phyloP scores from a whole-genome alignment of 2,888 invertebrate genomes.

The Agriopis aurantiaria region DNA sequence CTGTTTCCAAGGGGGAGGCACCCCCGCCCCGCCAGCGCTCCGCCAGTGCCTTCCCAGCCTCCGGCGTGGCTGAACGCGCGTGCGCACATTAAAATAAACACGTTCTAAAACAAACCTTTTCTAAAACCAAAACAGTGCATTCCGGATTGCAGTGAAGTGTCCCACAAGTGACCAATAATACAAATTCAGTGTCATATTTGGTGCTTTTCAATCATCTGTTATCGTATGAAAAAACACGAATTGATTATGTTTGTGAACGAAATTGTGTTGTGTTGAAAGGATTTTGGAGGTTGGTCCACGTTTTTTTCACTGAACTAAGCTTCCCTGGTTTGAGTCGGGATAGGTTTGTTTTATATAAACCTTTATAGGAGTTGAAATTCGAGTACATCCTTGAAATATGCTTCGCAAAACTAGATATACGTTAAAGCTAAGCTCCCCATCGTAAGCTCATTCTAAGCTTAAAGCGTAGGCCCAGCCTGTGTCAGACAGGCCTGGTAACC shows the following conservation, averaged over 20 bases:
- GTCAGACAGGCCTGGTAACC: conserved; percentile 1
- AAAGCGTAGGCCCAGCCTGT: conserved; percentile 24
- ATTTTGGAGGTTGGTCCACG: conserved; percentile 78
- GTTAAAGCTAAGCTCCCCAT: conserved; percentile 4
- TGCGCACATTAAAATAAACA: conserved; percentile 47
- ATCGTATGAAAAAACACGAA: conserved; percentile 61
- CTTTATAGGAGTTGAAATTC: conserved; percentile 3
- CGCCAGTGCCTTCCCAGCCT: conserved; percentile 71
- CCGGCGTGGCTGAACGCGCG: conserved; percentile 65
- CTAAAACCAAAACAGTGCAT: conserved; percentile 61
- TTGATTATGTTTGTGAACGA: conserved; percentile 71
- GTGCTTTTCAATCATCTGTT: conserved; percentile 38
- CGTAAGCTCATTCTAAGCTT: conserved; percentile 14
- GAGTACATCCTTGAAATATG: background rate
- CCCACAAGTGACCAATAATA: conserved; percentile 9
- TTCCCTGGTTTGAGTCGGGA: conserved; percentile 30
- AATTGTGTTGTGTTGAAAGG: conserved; percentile 69
- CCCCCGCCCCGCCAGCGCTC: conserved; percentile 48
- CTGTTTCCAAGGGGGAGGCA: conserved; percentile 71
- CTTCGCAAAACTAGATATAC: conserved; percentile 9
- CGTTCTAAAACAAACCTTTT: conserved; percentile 38
- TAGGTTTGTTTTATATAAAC: conserved; percentile 10
- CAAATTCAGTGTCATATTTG: conserved; percentile 40
- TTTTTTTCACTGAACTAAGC: conserved; percentile 34
- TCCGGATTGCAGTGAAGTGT: conserved; percentile 82